Evolutionary conservation across 2,113 vertebrate species (phyloP), one percentile per base, ranked within the genome.

Genomic region (Gymnorhina tibicen): DNA sequence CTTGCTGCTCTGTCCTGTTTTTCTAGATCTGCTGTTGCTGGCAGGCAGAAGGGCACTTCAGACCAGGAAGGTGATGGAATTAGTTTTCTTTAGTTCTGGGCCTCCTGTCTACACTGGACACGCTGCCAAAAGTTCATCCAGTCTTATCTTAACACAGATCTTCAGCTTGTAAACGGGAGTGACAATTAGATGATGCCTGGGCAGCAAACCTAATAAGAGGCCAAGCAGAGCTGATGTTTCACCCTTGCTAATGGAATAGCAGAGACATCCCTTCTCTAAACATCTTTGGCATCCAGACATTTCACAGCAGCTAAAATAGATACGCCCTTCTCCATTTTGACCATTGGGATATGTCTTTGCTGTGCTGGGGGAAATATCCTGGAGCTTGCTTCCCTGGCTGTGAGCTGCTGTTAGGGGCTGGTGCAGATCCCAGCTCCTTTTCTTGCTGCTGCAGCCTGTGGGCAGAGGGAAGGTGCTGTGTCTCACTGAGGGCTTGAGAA

Each of bases 131-230:
- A 89, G 58, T 75, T 88, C 13, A 77, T 86, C 62, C 78, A 39
- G 62, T 86, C 58, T 75, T 88, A 60, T 58, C 67, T 92, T 87
- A 82, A 93, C 7, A 12, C 28, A 35, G 26, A 79, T 80, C 72
- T 95, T 88, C n/a, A 79, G 50, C 69, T 94, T 15, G 0, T 88
- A 93, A 95, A 85, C 83, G 73, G 85, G 78, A 89, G 86, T 92
- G 90, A 91, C 93, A 92, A 67, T 96, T 88, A 88, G 89, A 59
- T 94, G 88, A 55, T 85, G 87, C 55, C 62, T 85, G 85, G 55
- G 90, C 68, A 89, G 84, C 80, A 88, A 73, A 96, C 42, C 55
- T 95, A 60, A 4, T 62, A 39, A 70, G 68, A 69, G 75, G 53
- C 63, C 55, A 53, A 81, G 68, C 15, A 82, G 89, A 87, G 66